Conservation (phyloP, 2,888 invertebrate species). For the Meloe dianella region DNA sequence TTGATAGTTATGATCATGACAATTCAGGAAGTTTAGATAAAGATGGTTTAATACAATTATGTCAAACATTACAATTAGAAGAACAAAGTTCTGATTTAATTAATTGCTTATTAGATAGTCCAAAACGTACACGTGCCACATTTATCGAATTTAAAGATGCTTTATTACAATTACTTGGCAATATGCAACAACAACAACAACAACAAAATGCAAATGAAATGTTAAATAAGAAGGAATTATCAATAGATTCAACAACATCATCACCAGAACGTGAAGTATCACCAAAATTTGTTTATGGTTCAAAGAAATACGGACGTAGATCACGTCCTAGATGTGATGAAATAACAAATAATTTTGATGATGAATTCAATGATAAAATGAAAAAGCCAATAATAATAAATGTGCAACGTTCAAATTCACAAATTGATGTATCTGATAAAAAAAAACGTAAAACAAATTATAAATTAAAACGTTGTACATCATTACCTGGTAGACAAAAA, state of each 20-base stretch:
- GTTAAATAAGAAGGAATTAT: slow-evolving; percentile 39
- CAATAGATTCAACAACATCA: slow-evolving; percentile 58
- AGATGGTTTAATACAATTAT: slow-evolving; percentile 71
- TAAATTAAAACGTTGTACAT: slow-evolving; percentile 65
- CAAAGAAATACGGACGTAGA: slow-evolving; percentile 77
- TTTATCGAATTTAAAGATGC: slow-evolving; percentile 81
- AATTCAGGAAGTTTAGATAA: slow-evolving; percentile 72
- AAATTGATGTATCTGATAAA: slow-evolving; percentile 62
- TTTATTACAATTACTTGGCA: slow-evolving; percentile 71
- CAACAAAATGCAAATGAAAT: slow-evolving; percentile 40
- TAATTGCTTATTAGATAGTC: slow-evolving; percentile 64
- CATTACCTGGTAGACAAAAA: slow-evolving; percentile 60
- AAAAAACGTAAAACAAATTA: slow-evolving; percentile 60
- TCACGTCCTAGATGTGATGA: slow-evolving; percentile 66
- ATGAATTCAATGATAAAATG: slow-evolving; percentile 57
- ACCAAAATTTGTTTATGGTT: slow-evolving; percentile 74
- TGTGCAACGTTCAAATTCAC: slow-evolving; percentile 65
- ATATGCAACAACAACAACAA: slow-evolving; percentile 51
- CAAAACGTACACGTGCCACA: slow-evolving; percentile 63
- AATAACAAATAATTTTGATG: slow-evolving; percentile 50
- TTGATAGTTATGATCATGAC: slow-evolving; percentile 77
- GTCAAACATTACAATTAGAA: slow-evolving; percentile 79
- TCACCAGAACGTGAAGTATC: slow-evolving; percentile 74
- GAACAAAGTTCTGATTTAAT: slow-evolving; percentile 71
- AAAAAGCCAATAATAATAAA: slow-evolving; percentile 41